Conservation (phyloP, 1,140 invertebrate species). For the Sarcophaga bullata region DNA sequence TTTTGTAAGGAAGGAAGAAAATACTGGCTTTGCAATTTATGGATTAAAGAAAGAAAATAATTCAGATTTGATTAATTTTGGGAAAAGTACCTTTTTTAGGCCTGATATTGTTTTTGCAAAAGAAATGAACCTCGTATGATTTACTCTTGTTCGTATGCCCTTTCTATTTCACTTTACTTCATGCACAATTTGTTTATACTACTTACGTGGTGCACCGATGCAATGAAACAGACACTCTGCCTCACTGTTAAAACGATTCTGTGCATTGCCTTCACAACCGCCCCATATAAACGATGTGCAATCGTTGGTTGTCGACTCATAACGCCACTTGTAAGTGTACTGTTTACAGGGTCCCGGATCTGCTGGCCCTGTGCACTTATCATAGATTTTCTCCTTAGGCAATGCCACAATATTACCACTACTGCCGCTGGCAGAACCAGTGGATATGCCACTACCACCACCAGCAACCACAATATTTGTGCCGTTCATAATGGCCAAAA, state of each 20-base stretch:
- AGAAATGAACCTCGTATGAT: no score
- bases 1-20: no score
- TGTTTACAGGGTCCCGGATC: constrained; percentile 74
- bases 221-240: constrained; percentile 76
- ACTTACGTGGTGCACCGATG: constrained; percentile 69
- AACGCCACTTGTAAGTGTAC: constrained; percentile 77
- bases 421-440: constrained; percentile 43
- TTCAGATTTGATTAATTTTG: no score
- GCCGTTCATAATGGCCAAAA: constrained; percentile 12
- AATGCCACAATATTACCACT: constrained; percentile 44
- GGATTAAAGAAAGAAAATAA: no score
- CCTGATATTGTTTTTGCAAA: no score
- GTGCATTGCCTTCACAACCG: constrained; percentile 79
- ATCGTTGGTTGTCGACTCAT: constrained; percentile 72
- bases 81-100: no score
- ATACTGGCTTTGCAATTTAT: no score
- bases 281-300: constrained; percentile 81
- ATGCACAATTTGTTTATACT: no score
- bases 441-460: neutral
- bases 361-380: constrained; percentile 60
- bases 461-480: neutral
- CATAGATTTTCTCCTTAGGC: constrained; percentile 58
- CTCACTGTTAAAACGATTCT: constrained; percentile 81
- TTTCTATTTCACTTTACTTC: no score
- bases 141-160: no score